These are phyloP conservation scores for Baronia brevicornis DNA, from an alignment of 2,888 invertebrate species.

Conservation along the genomic window DNA sequence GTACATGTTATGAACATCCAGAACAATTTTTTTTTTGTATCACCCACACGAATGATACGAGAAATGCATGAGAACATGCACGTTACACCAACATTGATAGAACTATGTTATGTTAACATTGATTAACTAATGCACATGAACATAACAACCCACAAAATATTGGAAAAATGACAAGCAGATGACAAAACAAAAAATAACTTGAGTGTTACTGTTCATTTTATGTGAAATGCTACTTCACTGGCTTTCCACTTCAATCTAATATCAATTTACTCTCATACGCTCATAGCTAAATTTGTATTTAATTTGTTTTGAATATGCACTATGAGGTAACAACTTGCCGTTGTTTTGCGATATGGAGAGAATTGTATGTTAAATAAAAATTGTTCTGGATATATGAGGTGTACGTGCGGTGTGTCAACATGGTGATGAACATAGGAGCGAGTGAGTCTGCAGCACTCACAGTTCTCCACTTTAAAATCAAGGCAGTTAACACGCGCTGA, in stretches of 20 bases:
- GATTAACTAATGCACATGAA: too few species aligned
- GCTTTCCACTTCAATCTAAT: too few species aligned
- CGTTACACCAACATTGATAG: constrained; percentile 9
- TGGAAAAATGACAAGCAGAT: too few species aligned
- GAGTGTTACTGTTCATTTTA: too few species aligned
- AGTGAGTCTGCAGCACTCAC: constrained; percentile 74
- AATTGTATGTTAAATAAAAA: constrained; percentile 27
- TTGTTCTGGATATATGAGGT: constrained; percentile 50
- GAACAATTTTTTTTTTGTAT: constrained; percentile 55
- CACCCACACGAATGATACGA: constrained; percentile 18
- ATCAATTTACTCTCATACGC: too few species aligned
- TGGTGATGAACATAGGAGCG: constrained; percentile 60
- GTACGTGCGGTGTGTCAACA: constrained; percentile 67
- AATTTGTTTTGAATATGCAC: too few species aligned
- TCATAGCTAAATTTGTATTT: background rate
- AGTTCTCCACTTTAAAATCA: constrained; percentile 78
- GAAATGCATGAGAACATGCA: constrained; percentile 13
- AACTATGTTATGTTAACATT: too few species aligned
- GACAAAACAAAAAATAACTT: too few species aligned
- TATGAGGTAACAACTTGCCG: background rate
- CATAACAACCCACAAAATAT: too few species aligned
- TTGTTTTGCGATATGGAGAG: background rate
- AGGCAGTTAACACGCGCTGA: constrained; percentile 77
- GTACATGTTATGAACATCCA: constrained; percentile 55
- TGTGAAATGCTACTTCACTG: too few species aligned